Conservation (phyloP, 2,113 vertebrate genomes). For the Geococcyx californianus region DNA sequence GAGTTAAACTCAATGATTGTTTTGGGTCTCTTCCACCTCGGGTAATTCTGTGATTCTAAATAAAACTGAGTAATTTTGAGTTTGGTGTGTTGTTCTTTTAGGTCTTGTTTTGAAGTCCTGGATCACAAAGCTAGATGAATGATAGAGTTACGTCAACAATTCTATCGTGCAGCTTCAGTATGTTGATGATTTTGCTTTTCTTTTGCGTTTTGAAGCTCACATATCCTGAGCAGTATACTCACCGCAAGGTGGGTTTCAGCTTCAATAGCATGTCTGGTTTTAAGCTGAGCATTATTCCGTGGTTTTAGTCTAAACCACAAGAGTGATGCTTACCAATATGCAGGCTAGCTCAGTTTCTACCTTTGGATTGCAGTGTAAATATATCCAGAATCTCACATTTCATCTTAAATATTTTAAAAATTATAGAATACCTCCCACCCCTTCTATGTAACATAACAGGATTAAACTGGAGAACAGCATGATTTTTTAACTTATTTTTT, state of each 20-base stretch:
- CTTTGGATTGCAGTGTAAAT: not conserved
- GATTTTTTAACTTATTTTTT: not conserved
- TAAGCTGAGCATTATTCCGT: not conserved
- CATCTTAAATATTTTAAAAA: not conserved
- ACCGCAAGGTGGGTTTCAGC: not conserved
- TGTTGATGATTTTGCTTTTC: not conserved
- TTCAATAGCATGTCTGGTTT: not conserved
- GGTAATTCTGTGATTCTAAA: too few species aligned
- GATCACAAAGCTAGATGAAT: not conserved
- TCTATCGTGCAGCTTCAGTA: not conserved
- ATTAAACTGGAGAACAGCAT: not conserved
- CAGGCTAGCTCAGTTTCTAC: not conserved
- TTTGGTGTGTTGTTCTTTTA: not conserved
- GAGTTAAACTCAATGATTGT: too few species aligned
- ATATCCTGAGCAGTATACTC: not conserved
- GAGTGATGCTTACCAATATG: fast-evolving
- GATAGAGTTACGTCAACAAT: not conserved
- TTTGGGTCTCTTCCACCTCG: too few species aligned
- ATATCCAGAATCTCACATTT: not conserved
- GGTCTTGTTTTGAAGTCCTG: not conserved
- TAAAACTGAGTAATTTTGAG: not conserved
- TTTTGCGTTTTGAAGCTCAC: not conserved
- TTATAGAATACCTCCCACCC: not conserved
- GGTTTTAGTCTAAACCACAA: not conserved
- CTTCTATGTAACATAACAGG: not conserved